Evolutionary conservation across 2,113 vertebrate species (phyloP).

Genomic region (Chaetura pelagica): DNA sequence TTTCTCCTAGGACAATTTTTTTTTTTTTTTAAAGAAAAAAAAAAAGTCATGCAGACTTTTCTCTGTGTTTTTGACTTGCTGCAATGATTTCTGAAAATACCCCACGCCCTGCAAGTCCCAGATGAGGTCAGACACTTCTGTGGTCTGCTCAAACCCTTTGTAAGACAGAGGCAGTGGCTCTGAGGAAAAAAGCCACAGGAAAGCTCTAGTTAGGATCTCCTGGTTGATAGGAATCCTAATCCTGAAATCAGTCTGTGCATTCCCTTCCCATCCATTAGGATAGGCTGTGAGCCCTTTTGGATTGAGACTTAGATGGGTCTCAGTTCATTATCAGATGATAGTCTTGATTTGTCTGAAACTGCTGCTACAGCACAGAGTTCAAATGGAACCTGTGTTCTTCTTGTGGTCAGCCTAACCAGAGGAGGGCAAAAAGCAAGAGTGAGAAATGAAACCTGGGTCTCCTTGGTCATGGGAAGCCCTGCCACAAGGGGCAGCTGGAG

Average conservation of each 20-base stretch:
- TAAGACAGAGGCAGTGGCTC: not conserved
- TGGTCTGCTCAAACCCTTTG: not conserved
- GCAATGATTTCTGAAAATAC: conserved; percentile 1
- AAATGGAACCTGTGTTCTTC: not conserved
- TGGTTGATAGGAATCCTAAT: not conserved
- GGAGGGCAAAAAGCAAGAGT: not conserved
- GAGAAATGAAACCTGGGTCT: not conserved
- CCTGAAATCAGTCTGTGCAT: not conserved
- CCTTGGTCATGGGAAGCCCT: not conserved
- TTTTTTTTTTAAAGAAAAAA: not conserved
- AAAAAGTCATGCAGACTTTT: not conserved
- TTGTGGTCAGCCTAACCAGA: not conserved
- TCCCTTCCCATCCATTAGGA: not conserved
- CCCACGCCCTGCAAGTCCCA: not conserved
- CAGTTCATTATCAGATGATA: not conserved
- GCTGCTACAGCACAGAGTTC: fast-evolving
- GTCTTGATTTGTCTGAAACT: not conserved
- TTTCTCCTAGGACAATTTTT: not conserved
- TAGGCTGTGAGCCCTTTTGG: not conserved
- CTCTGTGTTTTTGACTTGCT: not conserved
- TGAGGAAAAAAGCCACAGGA: not conserved
- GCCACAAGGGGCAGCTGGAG: fast-evolving
- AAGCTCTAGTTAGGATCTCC: not conserved
- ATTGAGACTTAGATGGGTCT: not conserved
- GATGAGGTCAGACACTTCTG: not conserved